A percentile compares a stretch with the other conserved stretches of the same genome.
phyloP scores from a whole-genome alignment of 2,888 invertebrate genomes.

The Acleris literana region DNA sequence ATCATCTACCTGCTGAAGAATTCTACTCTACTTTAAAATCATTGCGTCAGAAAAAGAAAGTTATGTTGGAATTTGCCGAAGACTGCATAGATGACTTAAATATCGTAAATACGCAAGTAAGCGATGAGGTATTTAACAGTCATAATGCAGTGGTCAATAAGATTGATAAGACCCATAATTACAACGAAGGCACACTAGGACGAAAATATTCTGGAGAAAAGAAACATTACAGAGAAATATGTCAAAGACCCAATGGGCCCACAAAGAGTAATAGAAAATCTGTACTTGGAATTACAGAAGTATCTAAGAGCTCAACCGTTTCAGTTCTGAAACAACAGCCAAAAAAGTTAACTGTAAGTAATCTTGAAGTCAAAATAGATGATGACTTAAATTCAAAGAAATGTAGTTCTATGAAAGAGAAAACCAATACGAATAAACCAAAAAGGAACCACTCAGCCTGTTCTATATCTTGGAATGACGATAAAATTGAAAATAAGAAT shows the following conservation, averaged over 20 bases:
- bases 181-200: constrained; percentile 40
- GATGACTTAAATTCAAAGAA: constrained; percentile 52
- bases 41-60: constrained; percentile 85
- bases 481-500: constrained; percentile 60
- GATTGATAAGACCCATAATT: constrained; percentile 40
- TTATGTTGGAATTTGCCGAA: constrained; percentile 68
- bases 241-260: constrained; percentile 8
- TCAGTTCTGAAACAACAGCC: constrained; percentile 51
- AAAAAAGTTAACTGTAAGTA: constrained; percentile 44
- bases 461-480: constrained; percentile 78
- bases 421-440: constrained; percentile 57
- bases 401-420: constrained; percentile 51
- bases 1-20: constrained; percentile 89
- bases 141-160: constrained; percentile 43
- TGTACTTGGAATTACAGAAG: constrained; percentile 27
- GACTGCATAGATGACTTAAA: constrained; percentile 62
- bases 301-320: constrained; percentile 42
- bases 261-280: constrained; percentile 37
- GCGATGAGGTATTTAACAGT: constrained; percentile 18
- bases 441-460: constrained; percentile 75
- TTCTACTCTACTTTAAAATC: constrained; percentile 88
- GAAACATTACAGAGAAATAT: constrained; percentile 32
- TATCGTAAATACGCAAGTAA: constrained; percentile 35
- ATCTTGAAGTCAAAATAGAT: constrained; percentile 43
- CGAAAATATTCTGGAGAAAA: constrained; percentile 48